Evolutionary conservation across 2,113 vertebrate genomes (phyloP).

Genomic region (Baryphthengus martii): DNA sequence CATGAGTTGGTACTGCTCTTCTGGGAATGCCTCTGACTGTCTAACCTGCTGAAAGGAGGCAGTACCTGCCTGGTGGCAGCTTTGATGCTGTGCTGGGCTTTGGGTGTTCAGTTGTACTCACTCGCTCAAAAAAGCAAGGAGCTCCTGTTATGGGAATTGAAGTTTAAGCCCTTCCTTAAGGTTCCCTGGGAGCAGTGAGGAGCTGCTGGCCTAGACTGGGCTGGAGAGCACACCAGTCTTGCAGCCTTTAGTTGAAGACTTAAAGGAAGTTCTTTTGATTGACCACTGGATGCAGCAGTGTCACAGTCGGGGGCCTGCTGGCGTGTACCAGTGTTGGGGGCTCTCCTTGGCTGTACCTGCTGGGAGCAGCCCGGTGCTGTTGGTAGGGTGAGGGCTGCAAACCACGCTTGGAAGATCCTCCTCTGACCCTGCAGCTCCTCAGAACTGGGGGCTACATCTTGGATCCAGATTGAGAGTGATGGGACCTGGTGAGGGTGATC

Average conservation of each 20-base stretch:
- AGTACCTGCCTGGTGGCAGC: neutral
- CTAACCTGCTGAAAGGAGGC: neutral
- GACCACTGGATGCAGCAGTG: neutral
- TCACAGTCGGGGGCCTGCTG: neutral
- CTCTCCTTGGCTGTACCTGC: neutral
- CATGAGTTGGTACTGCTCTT: neutral
- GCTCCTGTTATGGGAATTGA: neutral
- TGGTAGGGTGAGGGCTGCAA: neutral
- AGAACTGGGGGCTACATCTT: neutral
- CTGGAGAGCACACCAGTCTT: neutral
- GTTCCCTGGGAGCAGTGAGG: neutral
- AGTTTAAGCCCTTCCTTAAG: neutral
- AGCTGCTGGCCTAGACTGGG: neutral
- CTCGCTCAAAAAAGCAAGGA: neutral
- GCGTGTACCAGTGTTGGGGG: accelerated
- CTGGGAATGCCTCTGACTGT: neutral
- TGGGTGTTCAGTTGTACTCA: neutral
- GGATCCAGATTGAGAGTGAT: neutral
- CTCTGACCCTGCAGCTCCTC: neutral
- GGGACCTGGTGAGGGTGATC: neutral
- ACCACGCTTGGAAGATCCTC: neutral
- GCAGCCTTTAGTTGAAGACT: neutral
- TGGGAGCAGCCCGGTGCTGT: neutral
- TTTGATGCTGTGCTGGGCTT: neutral
- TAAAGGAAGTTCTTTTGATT: neutral